Conservation (phyloP, 2,888 invertebrate species). For the Archips xylosteana region DNA sequence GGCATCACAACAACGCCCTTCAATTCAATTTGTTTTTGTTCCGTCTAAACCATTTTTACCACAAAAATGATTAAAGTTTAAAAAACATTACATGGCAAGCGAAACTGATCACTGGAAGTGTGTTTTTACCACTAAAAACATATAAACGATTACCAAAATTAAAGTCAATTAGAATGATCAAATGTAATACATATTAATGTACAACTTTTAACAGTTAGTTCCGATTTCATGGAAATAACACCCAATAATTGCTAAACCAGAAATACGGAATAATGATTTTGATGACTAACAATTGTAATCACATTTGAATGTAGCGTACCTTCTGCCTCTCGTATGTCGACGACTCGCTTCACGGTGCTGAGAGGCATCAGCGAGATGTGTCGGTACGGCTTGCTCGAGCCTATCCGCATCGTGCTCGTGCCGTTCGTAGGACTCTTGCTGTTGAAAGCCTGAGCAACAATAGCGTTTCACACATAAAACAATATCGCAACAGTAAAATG, state of each 20-base stretch:
- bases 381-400: conserved; percentile 93
- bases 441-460: conserved; percentile 75
- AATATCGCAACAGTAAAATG: background rate
- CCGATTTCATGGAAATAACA: no score
- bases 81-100: no score
- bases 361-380: conserved; percentile 96
- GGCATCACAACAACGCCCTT: background rate
- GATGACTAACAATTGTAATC: no score
- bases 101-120: no score
- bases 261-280: no score
- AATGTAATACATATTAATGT: no score
- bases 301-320: conserved; percentile 71
- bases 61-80: no score
- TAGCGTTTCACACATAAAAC: background rate
- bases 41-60: background rate
- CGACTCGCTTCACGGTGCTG: conserved; percentile 95
- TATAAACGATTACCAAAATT: no score
- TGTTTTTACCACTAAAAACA: background rate
- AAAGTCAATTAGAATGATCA: no score
- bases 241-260: no score
- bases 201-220: no score
- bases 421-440: conserved; percentile 87
- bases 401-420: conserved; percentile 84
- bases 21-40: background rate
- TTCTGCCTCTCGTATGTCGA: conserved; percentile 95